Evolutionary conservation across 2,113 vertebrate genomes (phyloP).

Genomic region (Elachura formosa): DNA sequence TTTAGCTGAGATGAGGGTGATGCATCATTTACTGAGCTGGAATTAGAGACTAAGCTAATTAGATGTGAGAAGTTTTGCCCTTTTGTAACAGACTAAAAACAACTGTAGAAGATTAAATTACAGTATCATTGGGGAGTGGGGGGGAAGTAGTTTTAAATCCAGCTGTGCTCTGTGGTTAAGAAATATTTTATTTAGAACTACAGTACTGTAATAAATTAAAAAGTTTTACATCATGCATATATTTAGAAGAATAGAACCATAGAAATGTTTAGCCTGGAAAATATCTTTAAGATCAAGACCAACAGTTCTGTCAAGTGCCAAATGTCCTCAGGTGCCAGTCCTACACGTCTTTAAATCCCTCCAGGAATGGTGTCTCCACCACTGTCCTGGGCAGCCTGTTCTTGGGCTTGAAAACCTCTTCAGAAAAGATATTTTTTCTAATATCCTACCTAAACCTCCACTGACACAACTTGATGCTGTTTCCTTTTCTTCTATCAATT

Average conservation of each 20-base stretch:
- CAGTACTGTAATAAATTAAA: background rate
- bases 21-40: background rate
- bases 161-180: background rate
- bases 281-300: background rate
- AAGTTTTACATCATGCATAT: background rate
- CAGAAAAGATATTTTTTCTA: background rate
- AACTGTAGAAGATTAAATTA: background rate
- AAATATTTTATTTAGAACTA: background rate
- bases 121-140: no score
- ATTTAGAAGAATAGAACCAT: background rate
- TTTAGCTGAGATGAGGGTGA: background rate
- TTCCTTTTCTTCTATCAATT: background rate
- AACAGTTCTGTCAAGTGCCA: background rate
- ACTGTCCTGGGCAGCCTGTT: background rate
- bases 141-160: background rate
- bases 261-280: background rate
- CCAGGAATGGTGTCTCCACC: background rate
- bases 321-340: background rate
- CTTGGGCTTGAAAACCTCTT: background rate
- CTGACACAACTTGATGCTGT: background rate
- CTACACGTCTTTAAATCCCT: background rate
- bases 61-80: background rate
- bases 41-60: background rate
- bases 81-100: background rate
- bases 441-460: background rate